Base-by-base conservation (phyloP, 1,140 invertebrate genomes). In the Pachypeltis micranthus region DNA sequence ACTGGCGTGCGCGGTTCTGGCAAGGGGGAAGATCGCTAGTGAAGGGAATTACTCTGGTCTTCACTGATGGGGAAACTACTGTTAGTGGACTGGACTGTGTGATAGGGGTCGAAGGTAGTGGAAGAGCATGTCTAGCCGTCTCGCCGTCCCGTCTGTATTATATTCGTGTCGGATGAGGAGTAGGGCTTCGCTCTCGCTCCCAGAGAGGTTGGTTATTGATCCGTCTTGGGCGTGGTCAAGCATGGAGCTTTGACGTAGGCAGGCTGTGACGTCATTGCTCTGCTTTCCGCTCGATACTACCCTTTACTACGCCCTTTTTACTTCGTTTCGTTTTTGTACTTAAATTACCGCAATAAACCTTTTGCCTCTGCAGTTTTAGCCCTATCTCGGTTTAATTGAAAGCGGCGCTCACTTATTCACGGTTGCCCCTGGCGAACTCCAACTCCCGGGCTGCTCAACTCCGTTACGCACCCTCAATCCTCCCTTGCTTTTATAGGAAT, bases 221-320 rank as follows among this genome's bases (percentile, higher is more conserved):
- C 27, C 21, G 26, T 16, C 54, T 59, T 63, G 62, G 62, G 62
- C 62, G 62, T 63, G 62, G 62, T 63, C 61, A 62, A 44, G 61
- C 61, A 55, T 62, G 61, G 51, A 39, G 61, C 51, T 19, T 39
- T 39, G 31, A 39, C 31, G 31, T 39, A 39, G 31, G 7, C 44
- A 21, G 19, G 29, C 44, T 16, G 23, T 62, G 61, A 62, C 61
- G 61, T 62, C 61, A 56, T 26, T 1, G 16, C 31, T 39, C 31
- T 10, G 31, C 31, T 39, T 24, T 19, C 16, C 39, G 44, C 39
- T 61, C 60, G 44, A 61, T 61, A 61, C 44, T 51, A 51, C 61
- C 31, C 31, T 39, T 39, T 39, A 39, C 31, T 39, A 39, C 31
- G 31, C 31, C 31, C 31, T 16, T 39, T 39, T 39, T 39, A 7